These are phyloP conservation scores for Gadopsis bispinosus DNA, from an alignment of 2,797 vertebrate genomes.

Conservation along the genomic window DNA sequence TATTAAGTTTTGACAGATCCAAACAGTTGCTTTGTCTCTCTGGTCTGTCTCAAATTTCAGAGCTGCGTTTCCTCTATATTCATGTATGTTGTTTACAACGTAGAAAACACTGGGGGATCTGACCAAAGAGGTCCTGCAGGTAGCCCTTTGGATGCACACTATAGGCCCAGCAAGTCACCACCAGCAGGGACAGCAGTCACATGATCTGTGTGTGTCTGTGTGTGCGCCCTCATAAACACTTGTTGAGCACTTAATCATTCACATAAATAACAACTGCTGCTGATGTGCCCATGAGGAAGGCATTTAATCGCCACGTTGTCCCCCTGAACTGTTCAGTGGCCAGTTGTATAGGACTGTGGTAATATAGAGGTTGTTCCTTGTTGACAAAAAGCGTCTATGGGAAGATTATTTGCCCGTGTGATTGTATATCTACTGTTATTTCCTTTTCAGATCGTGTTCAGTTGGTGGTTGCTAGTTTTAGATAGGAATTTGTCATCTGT, in stretches of 20 bases:
- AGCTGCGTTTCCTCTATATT: constrained; percentile 16
- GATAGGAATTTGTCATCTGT: not conserved
- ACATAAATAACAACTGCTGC: not conserved
- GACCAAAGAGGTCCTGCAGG: constrained; percentile 7
- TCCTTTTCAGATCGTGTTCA: not conserved
- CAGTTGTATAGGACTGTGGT: not conserved
- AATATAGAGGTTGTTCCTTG: not conserved
- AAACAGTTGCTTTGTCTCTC: not conserved
- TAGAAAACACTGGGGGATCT: constrained; percentile 20
- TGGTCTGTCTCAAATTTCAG: constrained; percentile 12
- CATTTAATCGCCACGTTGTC: not conserved
- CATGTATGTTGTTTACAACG: constrained; percentile 43
- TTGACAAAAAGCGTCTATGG: not conserved
- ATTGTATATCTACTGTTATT: not conserved
- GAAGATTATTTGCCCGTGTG: not conserved
- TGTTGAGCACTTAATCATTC: not conserved
- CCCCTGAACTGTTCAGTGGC: too few species aligned
- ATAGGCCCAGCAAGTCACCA: not conserved
- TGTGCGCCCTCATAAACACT: not conserved
- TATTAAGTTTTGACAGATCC: not conserved
- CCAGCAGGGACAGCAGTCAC: not conserved
- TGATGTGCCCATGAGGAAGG: not conserved
- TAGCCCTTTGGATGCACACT: not conserved
- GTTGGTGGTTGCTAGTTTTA: not conserved
- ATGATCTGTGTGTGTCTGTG: not conserved